Evolutionary conservation across 2,797 vertebrate species (phyloP).

Genomic region (Threskiornis aethiopicus): DNA sequence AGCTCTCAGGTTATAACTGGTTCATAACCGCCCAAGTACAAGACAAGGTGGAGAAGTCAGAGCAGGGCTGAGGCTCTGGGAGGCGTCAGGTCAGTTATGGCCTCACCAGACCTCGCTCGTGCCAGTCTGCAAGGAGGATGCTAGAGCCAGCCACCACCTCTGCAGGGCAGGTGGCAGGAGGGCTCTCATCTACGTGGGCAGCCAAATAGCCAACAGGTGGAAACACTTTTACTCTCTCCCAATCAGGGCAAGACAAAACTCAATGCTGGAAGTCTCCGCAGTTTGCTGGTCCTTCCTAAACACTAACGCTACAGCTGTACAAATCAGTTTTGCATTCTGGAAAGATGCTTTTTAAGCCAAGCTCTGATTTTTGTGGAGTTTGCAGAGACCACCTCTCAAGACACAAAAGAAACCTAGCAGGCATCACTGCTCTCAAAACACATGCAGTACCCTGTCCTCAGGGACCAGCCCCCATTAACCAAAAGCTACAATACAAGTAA

Average conservation of each 20-base stretch:
- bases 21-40: background rate
- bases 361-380: background rate
- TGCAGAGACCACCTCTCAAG: background rate
- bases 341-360: background rate
- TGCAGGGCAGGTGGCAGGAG: background rate
- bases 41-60: background rate
- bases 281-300: background rate
- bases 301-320: background rate
- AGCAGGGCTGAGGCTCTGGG: background rate
- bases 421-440: background rate
- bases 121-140: background rate
- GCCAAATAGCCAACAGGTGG: background rate
- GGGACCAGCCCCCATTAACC: background rate
- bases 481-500: background rate
- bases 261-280: background rate
- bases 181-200: background rate
- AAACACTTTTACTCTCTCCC: background rate
- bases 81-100: rapidly evolving
- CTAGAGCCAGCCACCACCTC: rapidly evolving
- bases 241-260: background rate
- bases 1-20: background rate
- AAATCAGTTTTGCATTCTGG: background rate
- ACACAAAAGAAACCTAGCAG: background rate
- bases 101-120: background rate
- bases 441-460: background rate